These are phyloP conservation scores for Junonia oenone DNA, from an alignment of 2,888 invertebrate genomes.

Conservation along the genomic window DNA sequence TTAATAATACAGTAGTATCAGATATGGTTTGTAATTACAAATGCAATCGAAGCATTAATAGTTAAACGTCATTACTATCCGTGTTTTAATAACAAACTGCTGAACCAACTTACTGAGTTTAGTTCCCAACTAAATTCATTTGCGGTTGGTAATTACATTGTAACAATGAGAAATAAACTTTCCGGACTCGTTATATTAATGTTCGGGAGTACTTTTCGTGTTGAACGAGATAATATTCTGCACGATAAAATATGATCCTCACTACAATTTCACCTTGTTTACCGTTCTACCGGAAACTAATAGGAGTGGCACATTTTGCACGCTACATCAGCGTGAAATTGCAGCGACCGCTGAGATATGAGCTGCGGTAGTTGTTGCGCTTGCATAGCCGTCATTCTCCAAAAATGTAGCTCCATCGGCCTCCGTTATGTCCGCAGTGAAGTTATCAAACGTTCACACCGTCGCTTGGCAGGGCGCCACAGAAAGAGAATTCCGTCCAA, in stretches of 20 bases:
- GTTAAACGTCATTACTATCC: conserved; percentile 5
- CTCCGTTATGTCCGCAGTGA: conserved; percentile 31
- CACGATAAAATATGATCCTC: conserved; percentile 41
- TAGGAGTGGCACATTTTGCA: conserved; percentile 49
- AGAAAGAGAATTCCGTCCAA: conserved; percentile 39
- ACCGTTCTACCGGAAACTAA: conserved; percentile 43
- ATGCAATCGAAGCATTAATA: conserved; percentile 2
- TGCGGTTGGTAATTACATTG: conserved; percentile 17
- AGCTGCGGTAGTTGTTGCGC: conserved; percentile 36
- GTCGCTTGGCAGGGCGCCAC: conserved; percentile 51
- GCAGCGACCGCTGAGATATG: conserved; percentile 36
- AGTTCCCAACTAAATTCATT: conserved; percentile 23
- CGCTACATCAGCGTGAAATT: conserved; percentile 46
- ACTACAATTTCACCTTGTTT: conserved; percentile 60
- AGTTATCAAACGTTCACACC: conserved; percentile 30
- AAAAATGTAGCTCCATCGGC: conserved; percentile 40
- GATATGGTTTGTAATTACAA: background rate
- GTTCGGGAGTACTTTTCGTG: conserved; percentile 31
- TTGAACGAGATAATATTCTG: conserved; percentile 55
- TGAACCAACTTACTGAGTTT: conserved; percentile 9
- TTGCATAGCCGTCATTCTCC: conserved; percentile 37
- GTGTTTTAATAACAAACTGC: conserved; percentile 6
- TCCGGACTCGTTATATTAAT: conserved; percentile 35
- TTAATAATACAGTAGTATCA: background rate
- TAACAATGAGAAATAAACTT: conserved; percentile 24